Conservation (phyloP, 2,797 vertebrate species). For the Clarias laeviceps region DNA sequence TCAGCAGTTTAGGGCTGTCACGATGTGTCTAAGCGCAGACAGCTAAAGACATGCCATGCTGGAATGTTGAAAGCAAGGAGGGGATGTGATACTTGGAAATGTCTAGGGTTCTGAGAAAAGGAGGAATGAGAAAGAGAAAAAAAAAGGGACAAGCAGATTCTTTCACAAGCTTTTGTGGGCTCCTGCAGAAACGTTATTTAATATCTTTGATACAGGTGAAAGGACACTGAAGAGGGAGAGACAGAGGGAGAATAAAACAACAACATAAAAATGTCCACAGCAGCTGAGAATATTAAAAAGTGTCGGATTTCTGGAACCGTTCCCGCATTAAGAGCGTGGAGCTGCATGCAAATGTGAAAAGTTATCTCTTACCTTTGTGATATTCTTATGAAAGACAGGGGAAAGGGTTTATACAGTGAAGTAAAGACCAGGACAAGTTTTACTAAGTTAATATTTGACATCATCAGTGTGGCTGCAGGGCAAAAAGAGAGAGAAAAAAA, state of each 20-base stretch:
- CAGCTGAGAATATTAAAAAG: slow-evolving; percentile 7
- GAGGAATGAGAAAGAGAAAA: slow-evolving; percentile 9
- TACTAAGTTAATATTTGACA: slow-evolving; percentile 15
- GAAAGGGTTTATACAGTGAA: background rate
- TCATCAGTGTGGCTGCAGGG: background rate
- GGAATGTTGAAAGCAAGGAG: slow-evolving; percentile 34
- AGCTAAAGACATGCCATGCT: slow-evolving; percentile 26
- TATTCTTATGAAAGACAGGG: background rate
- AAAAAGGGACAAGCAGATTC: background rate
- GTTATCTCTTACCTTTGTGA: slow-evolving; percentile 9
- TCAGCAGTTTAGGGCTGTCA: slow-evolving; percentile 28
- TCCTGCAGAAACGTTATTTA: slow-evolving; percentile 12
- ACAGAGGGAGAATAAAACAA: background rate
- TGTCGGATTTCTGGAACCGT: background rate
- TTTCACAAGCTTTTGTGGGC: slow-evolving; percentile 8
- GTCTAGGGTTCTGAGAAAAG: slow-evolving; percentile 24
- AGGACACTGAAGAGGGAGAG: background rate
- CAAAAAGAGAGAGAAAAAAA: background rate
- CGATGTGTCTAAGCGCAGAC: slow-evolving; percentile 25
- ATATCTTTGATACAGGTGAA: slow-evolving; percentile 5
- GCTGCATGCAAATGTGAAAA: background rate
- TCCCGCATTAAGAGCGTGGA: background rate
- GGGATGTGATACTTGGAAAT: slow-evolving; percentile 20
- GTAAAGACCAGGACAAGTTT: background rate
- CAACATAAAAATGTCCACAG: background rate